Evolutionary conservation across 2,888 invertebrate genomes (phyloP).

Genomic region (Orgyia antiqua): DNA sequence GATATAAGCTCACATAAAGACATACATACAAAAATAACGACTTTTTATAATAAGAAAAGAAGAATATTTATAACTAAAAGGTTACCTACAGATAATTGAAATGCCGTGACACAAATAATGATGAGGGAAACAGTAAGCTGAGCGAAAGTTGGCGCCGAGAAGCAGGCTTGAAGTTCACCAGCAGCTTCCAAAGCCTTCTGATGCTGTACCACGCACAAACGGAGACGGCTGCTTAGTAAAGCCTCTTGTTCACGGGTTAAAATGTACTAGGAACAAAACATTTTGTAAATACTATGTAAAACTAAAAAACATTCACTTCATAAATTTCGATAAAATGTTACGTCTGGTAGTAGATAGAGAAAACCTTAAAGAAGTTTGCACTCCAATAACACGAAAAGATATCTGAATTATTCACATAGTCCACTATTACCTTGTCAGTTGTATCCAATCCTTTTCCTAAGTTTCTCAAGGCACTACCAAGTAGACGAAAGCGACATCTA

Average conservation of each 20-base stretch:
- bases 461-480: slow-evolving; percentile 48
- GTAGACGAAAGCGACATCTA: slow-evolving; percentile 61
- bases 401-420: too few species aligned
- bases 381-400: too few species aligned
- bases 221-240: slow-evolving; percentile 32
- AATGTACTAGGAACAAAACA: slow-evolving; percentile 19
- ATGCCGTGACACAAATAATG: slow-evolving; percentile 75
- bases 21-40: too few species aligned
- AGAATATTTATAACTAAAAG: too few species aligned
- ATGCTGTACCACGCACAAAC: slow-evolving; percentile 42
- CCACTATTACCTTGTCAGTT: slow-evolving; percentile 21
- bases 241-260: slow-evolving; percentile 37
- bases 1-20: too few species aligned
- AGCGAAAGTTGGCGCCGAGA: slow-evolving; percentile 63
- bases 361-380: too few species aligned
- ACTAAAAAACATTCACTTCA: too few species aligned
- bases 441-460: slow-evolving; percentile 33
- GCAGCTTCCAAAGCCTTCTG: slow-evolving; percentile 45
- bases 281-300: not conserved
- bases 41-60: too few species aligned
- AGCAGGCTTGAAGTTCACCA: slow-evolving; percentile 51
- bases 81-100: slow-evolving; percentile 65
- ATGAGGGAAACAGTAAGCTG: slow-evolving; percentile 71
- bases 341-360: too few species aligned
- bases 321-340: too few species aligned